Evolutionary conservation across 2,113 vertebrate species (phyloP).

Genomic region (Chlamydotis undulata): DNA sequence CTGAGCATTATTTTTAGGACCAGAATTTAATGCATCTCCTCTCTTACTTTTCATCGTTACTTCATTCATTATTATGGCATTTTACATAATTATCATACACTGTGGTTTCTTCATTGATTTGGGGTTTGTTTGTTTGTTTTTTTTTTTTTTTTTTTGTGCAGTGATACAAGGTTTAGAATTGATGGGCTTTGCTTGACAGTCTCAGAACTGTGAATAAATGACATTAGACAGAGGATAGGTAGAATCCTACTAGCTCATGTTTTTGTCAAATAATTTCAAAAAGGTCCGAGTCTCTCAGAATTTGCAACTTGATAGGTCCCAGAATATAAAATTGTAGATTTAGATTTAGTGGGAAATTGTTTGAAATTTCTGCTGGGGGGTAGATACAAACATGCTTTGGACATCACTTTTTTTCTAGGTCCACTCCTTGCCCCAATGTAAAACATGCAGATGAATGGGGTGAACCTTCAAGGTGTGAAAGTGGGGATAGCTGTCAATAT

Average conservation of each 20-base stretch:
- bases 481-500: constrained; percentile 87
- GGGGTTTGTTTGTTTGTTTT: background rate
- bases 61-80: background rate
- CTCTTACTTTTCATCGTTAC: background rate
- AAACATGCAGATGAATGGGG: constrained; percentile 95
- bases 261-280: background rate
- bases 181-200: background rate
- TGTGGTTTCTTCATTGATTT: background rate
- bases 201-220: background rate
- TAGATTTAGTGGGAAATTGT: background rate
- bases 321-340: background rate
- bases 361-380: background rate
- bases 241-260: background rate
- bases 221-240: background rate
- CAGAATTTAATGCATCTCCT: background rate
- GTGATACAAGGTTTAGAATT: background rate
- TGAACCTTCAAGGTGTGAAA: constrained; percentile 89
- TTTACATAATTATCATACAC: background rate
- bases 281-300: background rate
- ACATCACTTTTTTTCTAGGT: constrained; percentile 72
- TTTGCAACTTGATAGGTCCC: background rate
- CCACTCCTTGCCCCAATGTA: constrained; percentile 90
- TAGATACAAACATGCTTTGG: background rate
- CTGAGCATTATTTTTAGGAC: background rate
- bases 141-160: background rate